Evolutionary conservation across 2,797 vertebrate species (phyloP).

Genomic region (Knipowitschia caucasica): DNA sequence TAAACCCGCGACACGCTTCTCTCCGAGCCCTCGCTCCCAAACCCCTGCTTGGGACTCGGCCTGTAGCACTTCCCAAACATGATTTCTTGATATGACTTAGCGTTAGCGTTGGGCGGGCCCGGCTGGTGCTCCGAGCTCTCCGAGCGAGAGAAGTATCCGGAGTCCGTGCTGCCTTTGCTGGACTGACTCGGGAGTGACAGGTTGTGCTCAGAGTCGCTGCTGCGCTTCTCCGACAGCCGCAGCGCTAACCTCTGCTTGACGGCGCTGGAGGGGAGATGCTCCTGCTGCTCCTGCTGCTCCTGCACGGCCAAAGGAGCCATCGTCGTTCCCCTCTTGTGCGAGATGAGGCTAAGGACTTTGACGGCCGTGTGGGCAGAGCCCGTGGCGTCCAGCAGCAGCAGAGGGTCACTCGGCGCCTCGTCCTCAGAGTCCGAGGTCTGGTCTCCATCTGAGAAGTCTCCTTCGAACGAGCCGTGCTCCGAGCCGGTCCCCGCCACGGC

Average conservation of each 20-base stretch:
- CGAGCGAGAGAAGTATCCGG: constrained; percentile 97
- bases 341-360: constrained; percentile 90
- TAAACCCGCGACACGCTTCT: constrained; percentile 84
- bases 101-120: constrained; percentile 90
- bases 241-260: constrained; percentile 97
- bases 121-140: constrained; percentile 96
- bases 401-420: constrained; percentile 83
- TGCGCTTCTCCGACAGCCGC: constrained; percentile 93
- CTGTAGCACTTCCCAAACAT: constrained; percentile 98
- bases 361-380: constrained; percentile 77
- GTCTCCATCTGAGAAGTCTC: constrained; percentile 93
- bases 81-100: constrained; percentile 98
- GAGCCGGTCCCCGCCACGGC: constrained; percentile 87
- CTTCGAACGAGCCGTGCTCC: constrained; percentile 86
- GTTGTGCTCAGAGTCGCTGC: constrained; percentile 92
- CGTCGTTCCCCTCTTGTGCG: constrained; percentile 85
- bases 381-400: constrained; percentile 71
- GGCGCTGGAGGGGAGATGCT: constrained; percentile 88
- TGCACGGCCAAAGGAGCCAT: constrained; percentile 73
- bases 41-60: constrained; percentile 84
- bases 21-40: constrained; percentile 81
- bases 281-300: constrained; percentile 80
- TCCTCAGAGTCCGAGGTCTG: constrained; percentile 98
- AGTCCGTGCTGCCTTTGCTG: constrained; percentile 99
- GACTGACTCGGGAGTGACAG: constrained; percentile 95